A percentile compares a stretch with the other conserved stretches of the same genome.
phyloP scores from a whole-genome alignment of 1,140 invertebrate genomes.

The Aleiodes sp. region DNA sequence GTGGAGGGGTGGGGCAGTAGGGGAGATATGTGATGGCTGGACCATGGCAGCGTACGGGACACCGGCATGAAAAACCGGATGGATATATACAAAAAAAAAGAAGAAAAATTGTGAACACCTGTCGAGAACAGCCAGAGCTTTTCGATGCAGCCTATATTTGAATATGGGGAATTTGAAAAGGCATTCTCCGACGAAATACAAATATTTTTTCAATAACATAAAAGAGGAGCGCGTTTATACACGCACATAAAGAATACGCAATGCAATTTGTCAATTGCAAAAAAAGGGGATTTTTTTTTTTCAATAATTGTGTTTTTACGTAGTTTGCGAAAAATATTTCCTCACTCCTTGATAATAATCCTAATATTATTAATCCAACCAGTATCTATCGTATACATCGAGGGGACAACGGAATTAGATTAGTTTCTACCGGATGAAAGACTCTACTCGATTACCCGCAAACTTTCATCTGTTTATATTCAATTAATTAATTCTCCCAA shows the following conservation, averaged over 20 bases:
- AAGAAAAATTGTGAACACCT: constrained; percentile 41
- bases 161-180: constrained; percentile 41
- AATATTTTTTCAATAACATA: constrained; percentile 32
- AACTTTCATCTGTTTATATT: constrained; percentile 53
- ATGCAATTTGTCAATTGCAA: background rate
- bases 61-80: background rate
- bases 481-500: no score
- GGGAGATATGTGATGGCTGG: no score
- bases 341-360: no score
- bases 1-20: no score
- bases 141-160: constrained; percentile 34
- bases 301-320: no score
- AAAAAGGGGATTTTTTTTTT: background rate
- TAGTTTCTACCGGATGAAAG: no score
- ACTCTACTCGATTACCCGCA: constrained; percentile 51
- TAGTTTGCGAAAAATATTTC: no score
- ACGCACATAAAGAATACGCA: background rate
- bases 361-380: no score
- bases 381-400: no score
- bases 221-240: background rate
- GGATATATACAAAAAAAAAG: no score
- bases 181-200: constrained; percentile 39
- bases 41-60: constrained; percentile 38
- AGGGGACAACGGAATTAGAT: no score
- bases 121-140: constrained; percentile 44